Percentiles rank a stretch among this genome's conserved stretches.
phyloP scores from a whole-genome alignment of 1,140 invertebrate species.

The Colletes latitarsis region DNA sequence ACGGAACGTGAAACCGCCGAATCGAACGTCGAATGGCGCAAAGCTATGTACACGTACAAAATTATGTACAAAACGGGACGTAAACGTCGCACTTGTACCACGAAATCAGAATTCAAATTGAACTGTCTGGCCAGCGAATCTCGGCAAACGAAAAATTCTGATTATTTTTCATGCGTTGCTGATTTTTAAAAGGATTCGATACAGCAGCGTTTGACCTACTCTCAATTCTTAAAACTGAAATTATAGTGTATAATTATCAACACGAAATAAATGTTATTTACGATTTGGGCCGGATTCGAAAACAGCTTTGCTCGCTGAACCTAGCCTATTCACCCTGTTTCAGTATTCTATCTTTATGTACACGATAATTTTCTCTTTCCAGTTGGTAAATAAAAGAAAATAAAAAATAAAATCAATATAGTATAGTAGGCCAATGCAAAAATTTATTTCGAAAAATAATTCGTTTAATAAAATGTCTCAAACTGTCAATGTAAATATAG shows the following conservation, averaged over 20 bases:
- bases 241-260: background rate
- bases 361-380: too few species aligned
- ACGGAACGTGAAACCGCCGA: constrained; percentile 25
- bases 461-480: too few species aligned
- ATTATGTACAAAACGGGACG: constrained; percentile 53
- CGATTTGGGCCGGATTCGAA: too few species aligned
- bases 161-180: background rate
- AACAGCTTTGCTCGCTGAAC: too few species aligned
- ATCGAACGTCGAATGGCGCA: constrained; percentile 23
- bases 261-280: background rate
- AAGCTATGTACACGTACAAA: constrained; percentile 45
- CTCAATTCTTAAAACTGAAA: background rate
- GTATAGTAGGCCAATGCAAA: too few species aligned
- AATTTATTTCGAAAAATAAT: too few species aligned
- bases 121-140: background rate
- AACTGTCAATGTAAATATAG: too few species aligned
- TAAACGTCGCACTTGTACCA: constrained; percentile 39
- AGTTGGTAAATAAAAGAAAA: too few species aligned
- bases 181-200: background rate
- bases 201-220: background rate
- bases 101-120: constrained; percentile 47
- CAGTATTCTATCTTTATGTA: too few species aligned
- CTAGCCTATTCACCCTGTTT: too few species aligned
- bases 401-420: too few species aligned
- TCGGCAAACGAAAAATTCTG: background rate